Base-by-base conservation (phyloP, 2,888 invertebrate species). In the Ashinkailepas kermadecensis region DNA sequence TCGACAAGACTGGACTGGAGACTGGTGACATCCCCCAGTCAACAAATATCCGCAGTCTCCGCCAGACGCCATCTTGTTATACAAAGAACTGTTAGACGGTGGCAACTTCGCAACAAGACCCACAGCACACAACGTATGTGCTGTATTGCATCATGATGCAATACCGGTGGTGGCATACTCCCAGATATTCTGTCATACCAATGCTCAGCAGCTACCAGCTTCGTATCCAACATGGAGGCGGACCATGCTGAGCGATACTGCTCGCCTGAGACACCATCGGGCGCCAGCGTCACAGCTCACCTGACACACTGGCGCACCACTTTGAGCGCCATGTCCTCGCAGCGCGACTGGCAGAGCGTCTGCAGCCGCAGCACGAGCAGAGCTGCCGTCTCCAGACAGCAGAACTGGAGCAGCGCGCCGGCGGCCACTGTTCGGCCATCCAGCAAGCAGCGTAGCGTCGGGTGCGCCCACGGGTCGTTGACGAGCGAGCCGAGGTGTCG, bases 361-460 rank as follows among this genome's bases (percentile, higher is more conserved):
- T 90, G 90, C 84, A 92, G 88, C 84, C 92, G 89, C 87, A 90
- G 89, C 86, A 90, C 89, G 86, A 92, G 89, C 86, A 91, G 88
- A 84, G 89, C 88, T 79, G 90, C 90, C 83, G 90, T 90, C 87
- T 92, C 92, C 85, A 89, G 89, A 13, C 56, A 56, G 21, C 70
- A 83, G 39, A 39, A 54, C 23, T 78, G 74, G 54, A 83, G 80
- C 64, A 78, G 56, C 25, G 57, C 12, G 23, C 0, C 58, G 86
- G 88, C 88, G 83, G 87, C 85, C 84, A 87, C 86, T 82, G 87
- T 86, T 85, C 87, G 86, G 82, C 87, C 87, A 83, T 87, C 87
- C 84, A 89, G 86, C 85, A 89, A 88, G 81, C 86, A 86, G 85
- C 86, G 87, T 84, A 89, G 86, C 79, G 87, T 86, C 79, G 89